Conservation (phyloP, 2,797 vertebrate genomes). For the Furcifer pardalis region DNA sequence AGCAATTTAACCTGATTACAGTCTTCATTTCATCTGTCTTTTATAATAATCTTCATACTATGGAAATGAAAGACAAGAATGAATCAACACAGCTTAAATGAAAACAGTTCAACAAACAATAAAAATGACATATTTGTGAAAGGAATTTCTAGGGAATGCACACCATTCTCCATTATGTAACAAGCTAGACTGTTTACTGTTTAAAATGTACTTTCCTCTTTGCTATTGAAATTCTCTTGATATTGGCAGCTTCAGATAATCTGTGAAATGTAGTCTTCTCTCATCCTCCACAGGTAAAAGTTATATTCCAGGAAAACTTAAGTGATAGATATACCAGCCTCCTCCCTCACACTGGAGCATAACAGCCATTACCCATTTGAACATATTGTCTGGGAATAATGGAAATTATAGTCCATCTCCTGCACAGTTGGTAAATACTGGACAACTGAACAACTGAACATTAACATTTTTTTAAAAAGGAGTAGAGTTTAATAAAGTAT, state of each 20-base stretch:
- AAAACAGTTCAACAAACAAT: constrained; percentile 11
- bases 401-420: not conserved
- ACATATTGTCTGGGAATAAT: not conserved
- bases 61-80: constrained; percentile 55
- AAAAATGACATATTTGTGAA: not conserved
- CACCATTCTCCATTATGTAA: not conserved
- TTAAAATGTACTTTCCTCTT: not conserved
- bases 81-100: constrained; percentile 35
- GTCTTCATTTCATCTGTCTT: constrained; percentile 55
- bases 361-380: not conserved
- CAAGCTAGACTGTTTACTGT: too few species aligned
- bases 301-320: not conserved
- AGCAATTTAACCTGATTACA: constrained; percentile 48
- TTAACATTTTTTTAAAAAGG: too few species aligned
- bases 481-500: too few species aligned
- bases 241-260: not conserved
- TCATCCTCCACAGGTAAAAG: not conserved
- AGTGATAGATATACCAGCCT: not conserved
- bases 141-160: not conserved
- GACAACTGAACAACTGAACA: not conserved
- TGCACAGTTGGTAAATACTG: not conserved
- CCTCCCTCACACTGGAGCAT: not conserved
- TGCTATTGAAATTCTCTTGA: not conserved
- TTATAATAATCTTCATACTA: constrained; percentile 50
- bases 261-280: not conserved